These are phyloP conservation scores for Tribolium freemani DNA, from an alignment of 2,888 invertebrate genomes.

Conservation along the genomic window DNA sequence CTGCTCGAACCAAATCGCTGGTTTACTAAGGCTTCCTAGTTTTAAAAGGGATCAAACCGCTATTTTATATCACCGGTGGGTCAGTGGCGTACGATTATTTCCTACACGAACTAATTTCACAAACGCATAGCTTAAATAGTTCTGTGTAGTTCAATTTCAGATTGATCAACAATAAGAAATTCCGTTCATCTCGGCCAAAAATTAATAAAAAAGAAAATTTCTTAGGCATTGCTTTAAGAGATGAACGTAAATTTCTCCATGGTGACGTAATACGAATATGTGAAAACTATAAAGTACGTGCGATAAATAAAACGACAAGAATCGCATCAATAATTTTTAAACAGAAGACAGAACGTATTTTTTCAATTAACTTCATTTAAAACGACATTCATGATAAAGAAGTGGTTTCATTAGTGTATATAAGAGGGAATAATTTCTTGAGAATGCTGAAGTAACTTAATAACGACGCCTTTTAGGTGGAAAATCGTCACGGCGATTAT, in stretches of 20 bases:
- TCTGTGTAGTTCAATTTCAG: no score
- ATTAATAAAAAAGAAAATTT: not conserved
- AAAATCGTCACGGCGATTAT: conserved; percentile 59
- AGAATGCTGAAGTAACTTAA: conserved; percentile 46
- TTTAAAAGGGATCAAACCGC: no score
- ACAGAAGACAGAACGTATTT: not conserved
- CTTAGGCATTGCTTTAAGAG: not conserved
- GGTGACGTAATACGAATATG: conserved; percentile 2
- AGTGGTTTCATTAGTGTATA: not conserved
- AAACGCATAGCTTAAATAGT: no score
- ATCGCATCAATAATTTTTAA: not conserved
- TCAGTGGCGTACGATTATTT: no score
- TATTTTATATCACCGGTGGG: no score
- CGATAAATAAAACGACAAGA: conserved; percentile 1
- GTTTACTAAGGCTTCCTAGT: no score
- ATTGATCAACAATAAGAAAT: conserved; percentile 27
- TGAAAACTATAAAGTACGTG: not conserved
- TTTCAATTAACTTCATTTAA: not conserved
- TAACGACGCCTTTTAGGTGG: conserved; percentile 59
- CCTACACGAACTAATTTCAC: no score
- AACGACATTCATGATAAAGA: not conserved
- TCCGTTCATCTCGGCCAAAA: not conserved
- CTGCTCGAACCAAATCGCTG: no score
- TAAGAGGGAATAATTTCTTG: conserved; percentile 10
- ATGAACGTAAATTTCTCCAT: conserved; percentile 16